Evolutionary conservation across 92 coral and sea anemone species (phyloP).

Genomic region (Phenganax stokvisi): DNA sequence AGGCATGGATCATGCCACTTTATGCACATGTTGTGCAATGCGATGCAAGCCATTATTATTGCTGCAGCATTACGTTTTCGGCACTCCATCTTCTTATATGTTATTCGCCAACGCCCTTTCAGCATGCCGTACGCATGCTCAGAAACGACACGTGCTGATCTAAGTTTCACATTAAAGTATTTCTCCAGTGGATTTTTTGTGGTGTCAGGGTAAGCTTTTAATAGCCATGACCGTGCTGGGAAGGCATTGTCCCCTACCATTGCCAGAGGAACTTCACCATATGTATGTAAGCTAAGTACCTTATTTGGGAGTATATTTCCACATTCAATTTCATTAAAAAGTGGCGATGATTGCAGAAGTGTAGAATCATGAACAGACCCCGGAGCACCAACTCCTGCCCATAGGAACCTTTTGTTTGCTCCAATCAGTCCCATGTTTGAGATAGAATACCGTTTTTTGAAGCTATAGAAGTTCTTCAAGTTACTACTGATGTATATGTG

Average conservation of each 20-base stretch:
- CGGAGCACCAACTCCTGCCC: no score
- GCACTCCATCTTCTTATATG: conserved; percentile 33
- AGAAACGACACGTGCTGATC: conserved; percentile 40
- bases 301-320: conserved; percentile 2
- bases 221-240: conserved; percentile 21
- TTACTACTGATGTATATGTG: conserved; percentile 35
- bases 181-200: conserved; percentile 18
- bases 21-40: conserved; percentile 50
- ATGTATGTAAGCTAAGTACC: not conserved
- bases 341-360: conserved; percentile 19
- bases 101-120: conserved; percentile 27
- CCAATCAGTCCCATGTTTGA: no score
- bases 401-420: no score
- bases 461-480: conserved; percentile 5
- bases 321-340: conserved; percentile 1
- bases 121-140: conserved; percentile 48
- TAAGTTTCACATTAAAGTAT: conserved; percentile 29
- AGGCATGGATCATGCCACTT: conserved; percentile 41
- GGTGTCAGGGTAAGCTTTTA: conserved; percentile 32
- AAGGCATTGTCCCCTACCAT: conserved; percentile 32
- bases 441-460: no score
- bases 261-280: conserved; percentile 30
- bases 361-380: conserved; percentile 33
- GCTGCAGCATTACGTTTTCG: conserved; percentile 27
- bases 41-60: conserved; percentile 41